Percentiles rank a stretch among this genome's conserved stretches.
phyloP scores from a whole-genome alignment of 1,140 invertebrate genomes.

The Pteromalus puparum region DNA sequence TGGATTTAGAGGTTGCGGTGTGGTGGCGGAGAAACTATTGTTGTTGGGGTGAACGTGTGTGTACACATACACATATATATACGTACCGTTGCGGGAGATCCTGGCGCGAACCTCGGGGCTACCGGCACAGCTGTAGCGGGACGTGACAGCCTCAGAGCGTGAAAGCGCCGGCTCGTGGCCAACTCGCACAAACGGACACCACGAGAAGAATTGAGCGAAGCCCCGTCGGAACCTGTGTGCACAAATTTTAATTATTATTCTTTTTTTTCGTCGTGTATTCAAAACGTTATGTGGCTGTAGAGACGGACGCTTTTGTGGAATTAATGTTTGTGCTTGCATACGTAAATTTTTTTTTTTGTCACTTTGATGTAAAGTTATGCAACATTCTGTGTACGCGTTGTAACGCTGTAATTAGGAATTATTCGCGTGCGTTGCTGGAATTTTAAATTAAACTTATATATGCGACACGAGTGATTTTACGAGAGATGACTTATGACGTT shows the following conservation, averaged over 20 bases:
- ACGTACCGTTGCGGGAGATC: slow-evolving; percentile 83
- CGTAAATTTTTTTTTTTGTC: too few species aligned
- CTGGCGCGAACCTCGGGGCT: slow-evolving; percentile 82
- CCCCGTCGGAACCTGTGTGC: slow-evolving; percentile 87
- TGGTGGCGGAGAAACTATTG: not conserved
- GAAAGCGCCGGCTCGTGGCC: slow-evolving; percentile 77
- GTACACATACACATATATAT: slow-evolving; percentile 59
- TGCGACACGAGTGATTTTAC: too few species aligned
- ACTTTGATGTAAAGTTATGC: too few species aligned
- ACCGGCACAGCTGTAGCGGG: slow-evolving; percentile 82
- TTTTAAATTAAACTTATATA: too few species aligned
- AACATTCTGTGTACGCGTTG: too few species aligned
- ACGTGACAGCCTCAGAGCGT: slow-evolving; percentile 80
- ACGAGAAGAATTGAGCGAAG: slow-evolving; percentile 91
- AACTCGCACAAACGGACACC: slow-evolving; percentile 84
- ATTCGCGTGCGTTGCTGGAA: too few species aligned
- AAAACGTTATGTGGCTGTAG: not conserved
- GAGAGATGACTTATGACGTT: too few species aligned
- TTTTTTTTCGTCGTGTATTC: not conserved
- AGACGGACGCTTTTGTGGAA: not conserved
- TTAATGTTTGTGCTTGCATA: too few species aligned
- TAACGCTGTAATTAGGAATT: too few species aligned
- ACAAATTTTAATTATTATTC: not conserved
- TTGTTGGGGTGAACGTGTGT: slow-evolving; percentile 21
- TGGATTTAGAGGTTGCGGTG: not conserved